Percentiles rank a stretch among this genome's conserved stretches.
Evolutionary conservation across 2,797 vertebrate species (phyloP).

Genomic region (Eulemur rubriventer): DNA sequence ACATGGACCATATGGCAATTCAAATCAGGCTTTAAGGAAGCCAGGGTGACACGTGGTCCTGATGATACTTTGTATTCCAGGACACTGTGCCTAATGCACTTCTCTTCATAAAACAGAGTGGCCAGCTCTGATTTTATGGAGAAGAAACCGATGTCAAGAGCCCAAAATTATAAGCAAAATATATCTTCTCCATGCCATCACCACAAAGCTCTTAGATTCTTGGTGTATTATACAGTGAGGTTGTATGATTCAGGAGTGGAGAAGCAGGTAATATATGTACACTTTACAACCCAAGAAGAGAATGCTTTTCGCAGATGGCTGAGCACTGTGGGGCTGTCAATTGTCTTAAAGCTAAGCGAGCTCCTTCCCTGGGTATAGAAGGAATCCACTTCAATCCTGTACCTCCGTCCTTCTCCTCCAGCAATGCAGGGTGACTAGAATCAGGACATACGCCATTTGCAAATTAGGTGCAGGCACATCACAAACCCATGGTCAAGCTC

Average conservation of each 20-base stretch:
- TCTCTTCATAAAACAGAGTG: background rate
- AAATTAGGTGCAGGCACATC: background rate
- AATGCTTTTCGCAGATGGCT: background rate
- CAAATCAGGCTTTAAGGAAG: background rate
- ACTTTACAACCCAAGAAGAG: background rate
- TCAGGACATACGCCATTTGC: background rate
- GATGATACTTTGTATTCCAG: background rate
- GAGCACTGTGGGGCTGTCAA: background rate
- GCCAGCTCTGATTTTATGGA: background rate
- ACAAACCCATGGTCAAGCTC: background rate
- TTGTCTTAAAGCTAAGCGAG: background rate
- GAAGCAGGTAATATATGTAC: background rate
- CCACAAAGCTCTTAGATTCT: background rate
- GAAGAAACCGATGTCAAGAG: background rate
- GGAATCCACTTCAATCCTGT: background rate
- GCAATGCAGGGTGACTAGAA: background rate
- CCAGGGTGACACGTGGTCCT: background rate
- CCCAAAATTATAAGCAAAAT: background rate
- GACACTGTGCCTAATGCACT: background rate
- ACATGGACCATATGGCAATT: background rate
- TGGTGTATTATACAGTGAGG: background rate
- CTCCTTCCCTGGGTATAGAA: background rate
- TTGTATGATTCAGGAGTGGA: background rate
- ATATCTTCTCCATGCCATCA: background rate
- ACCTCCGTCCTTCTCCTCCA: background rate